Evolutionary conservation across 2,113 vertebrate genomes (phyloP).

Genomic region (Rhea americana): DNA sequence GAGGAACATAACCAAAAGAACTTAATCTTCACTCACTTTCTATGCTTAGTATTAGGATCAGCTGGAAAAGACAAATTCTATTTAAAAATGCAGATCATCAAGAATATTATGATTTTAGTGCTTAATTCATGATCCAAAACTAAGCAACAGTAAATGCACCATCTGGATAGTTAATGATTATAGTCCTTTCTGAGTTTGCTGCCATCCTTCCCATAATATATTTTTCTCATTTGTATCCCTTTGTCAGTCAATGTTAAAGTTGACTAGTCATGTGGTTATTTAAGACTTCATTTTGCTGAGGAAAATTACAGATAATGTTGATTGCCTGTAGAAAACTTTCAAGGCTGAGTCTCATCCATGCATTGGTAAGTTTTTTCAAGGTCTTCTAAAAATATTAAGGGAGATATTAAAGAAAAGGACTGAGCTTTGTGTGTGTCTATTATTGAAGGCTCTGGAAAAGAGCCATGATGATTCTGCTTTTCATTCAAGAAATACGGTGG

Average conservation of each 20-base stretch:
- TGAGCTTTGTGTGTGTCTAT: background rate
- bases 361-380: background rate
- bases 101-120: background rate
- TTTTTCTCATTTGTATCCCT: background rate
- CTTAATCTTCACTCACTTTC: background rate
- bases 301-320: background rate
- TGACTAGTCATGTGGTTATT: background rate
- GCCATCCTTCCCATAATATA: background rate
- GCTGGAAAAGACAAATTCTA: background rate
- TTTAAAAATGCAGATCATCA: background rate
- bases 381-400: background rate
- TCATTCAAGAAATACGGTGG: background rate
- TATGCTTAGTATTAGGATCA: background rate
- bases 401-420: background rate
- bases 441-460: background rate
- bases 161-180: slow-evolving; percentile 24
- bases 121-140: background rate
- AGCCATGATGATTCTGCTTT: background rate
- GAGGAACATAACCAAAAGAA: fast-evolving
- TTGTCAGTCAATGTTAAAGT: background rate
- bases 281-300: background rate
- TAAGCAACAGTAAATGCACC: background rate
- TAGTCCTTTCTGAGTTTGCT: background rate
- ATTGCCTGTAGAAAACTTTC: background rate
- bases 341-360: background rate